Evolutionary conservation across 2,888 invertebrate genomes (phyloP).

Genomic region (Orchesella flavescens): DNA sequence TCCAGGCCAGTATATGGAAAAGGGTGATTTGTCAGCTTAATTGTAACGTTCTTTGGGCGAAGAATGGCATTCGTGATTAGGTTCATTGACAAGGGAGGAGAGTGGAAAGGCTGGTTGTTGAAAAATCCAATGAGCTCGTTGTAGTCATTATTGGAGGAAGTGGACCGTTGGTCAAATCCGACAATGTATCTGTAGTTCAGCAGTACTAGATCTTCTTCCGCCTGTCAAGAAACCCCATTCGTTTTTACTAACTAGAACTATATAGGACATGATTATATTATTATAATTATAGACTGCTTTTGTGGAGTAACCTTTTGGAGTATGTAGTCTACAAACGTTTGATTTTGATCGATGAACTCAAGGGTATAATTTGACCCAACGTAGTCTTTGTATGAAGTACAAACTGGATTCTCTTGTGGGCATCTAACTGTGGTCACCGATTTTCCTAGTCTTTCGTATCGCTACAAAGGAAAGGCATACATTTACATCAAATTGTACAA

Average conservation of each 20-base stretch:
- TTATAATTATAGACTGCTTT: too few species aligned
- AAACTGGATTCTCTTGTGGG: conserved; percentile 56
- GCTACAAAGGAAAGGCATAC: conserved; percentile 56
- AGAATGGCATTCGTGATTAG: conserved; percentile 79
- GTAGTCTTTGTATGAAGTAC: conserved; percentile 65
- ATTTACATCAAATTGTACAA: background rate
- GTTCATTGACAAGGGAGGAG: conserved; percentile 81
- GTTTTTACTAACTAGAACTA: too few species aligned
- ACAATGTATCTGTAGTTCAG: conserved; percentile 70
- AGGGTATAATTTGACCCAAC: conserved; percentile 55
- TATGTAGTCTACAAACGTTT: conserved; percentile 67
- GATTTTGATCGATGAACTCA: conserved; percentile 61
- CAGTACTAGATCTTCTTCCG: conserved; percentile 61
- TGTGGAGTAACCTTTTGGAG: conserved; percentile 69
- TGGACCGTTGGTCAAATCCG: conserved; percentile 68
- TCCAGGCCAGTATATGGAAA: conserved; percentile 78
- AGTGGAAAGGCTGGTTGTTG: conserved; percentile 87
- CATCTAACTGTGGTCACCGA: conserved; percentile 69
- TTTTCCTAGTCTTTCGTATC: conserved; percentile 69
- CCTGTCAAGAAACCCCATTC: conserved; percentile 27
- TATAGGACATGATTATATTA: too few species aligned
- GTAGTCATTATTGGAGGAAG: conserved; percentile 27
- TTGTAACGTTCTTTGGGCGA: conserved; percentile 36
- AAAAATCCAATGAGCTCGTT: conserved; percentile 77
- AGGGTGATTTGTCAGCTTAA: conserved; percentile 80